Evolutionary conservation across 2,113 vertebrate species (phyloP), one percentile per base, ranked within the genome.

Genomic region (Bujurquina vittata): DNA sequence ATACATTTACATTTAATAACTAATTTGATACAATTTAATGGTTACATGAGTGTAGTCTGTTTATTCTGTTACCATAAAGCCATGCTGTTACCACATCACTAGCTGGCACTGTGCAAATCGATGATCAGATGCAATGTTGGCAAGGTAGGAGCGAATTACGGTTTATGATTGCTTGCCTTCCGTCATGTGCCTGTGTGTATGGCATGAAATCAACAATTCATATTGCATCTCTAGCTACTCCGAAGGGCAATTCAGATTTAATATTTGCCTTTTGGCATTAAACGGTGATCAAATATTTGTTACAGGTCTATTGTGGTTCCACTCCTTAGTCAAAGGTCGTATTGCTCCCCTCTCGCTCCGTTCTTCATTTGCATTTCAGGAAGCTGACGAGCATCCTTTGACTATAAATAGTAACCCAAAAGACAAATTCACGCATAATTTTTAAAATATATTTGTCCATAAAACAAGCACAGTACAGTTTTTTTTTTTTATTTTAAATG

Each of bases 181-280:
- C 31, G 31, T 10, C 10, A 20, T 3, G 43, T 20, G 43, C 20
- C 17, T 31, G 17, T 0, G 29, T 69, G 43, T 31, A 20, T 0
- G 26, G 63, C 7, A 46, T 69, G 43, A 69, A 69, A 23, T n/a
- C 52, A 20, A 31, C 3, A 1, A n/a, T 49, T 20, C 40, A 67
- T 46, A 22, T 40, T 40, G 5, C 22, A 17, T 17, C 37, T 65
- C 37, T 2, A 65, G 1, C 40, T 69, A 18, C 46, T 49, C 46
- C 2, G 3, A 3, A 9, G 46, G 23, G 10, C 31, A 10, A 52
- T 14, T 1, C 43, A 69, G 49, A 69, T 23, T 23, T 46, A 52
- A 8, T 18, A 52, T 26, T 26, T 72, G 65, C 52, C 46, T 31
- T 72, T 23, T 52, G 17, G 26, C 0, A 69, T 12, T 69, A 26